Percentiles rank a stretch among this genome's conserved stretches.
Evolutionary conservation across 2,113 vertebrate genomes (phyloP).

Genomic region (Paralichthys olivaceus): DNA sequence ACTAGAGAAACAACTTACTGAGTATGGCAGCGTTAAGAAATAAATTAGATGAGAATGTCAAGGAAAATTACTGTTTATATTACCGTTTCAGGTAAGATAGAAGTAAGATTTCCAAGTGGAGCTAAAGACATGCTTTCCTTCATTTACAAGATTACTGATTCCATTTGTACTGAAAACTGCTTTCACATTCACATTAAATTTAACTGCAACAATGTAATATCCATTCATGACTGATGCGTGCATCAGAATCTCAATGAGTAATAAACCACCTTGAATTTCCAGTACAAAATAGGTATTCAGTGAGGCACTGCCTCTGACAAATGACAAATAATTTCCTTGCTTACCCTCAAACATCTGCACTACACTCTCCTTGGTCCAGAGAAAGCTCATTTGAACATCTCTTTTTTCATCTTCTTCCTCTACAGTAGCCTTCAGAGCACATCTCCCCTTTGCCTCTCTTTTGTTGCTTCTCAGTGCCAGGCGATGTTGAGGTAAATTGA

Average conservation of each 20-base stretch:
- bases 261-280: constrained; percentile 72
- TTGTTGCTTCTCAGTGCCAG: constrained; percentile 88
- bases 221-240: constrained; percentile 62
- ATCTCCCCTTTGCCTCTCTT: constrained; percentile 73
- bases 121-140: constrained; percentile 75
- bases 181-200: constrained; percentile 75
- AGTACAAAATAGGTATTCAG: constrained; percentile 71
- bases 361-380: constrained; percentile 73
- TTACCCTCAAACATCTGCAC: constrained; percentile 75
- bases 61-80: constrained; percentile 59
- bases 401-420: constrained; percentile 62
- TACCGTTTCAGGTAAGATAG: constrained; percentile 56
- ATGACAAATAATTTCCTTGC: constrained; percentile 70
- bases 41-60: constrained; percentile 54
- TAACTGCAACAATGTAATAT: constrained; percentile 68
- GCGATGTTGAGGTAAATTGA: constrained; percentile 95
- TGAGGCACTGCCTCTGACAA: constrained; percentile 68
- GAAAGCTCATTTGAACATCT: constrained; percentile 70
- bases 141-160: constrained; percentile 76
- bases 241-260: constrained; percentile 69
- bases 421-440: constrained; percentile 73
- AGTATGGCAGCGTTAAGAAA: constrained; percentile 52
- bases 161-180: constrained; percentile 69
- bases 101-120: constrained; percentile 63
- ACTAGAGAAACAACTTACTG: constrained; percentile 38